Base-by-base conservation (phyloP, 1,140 invertebrate species). In the Akabosia matsudoensis region DNA sequence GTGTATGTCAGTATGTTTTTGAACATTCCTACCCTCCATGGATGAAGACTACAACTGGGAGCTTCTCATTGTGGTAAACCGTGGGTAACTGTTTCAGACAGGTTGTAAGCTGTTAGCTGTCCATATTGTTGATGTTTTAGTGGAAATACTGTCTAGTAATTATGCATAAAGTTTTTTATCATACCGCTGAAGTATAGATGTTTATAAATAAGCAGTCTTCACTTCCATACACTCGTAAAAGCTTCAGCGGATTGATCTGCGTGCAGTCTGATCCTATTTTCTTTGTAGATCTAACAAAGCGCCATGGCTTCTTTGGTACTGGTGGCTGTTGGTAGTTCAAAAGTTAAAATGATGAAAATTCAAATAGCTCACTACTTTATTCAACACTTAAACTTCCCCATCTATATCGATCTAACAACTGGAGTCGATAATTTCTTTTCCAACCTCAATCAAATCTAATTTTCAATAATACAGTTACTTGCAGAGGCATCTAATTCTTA, bases 21-120 rank as follows among this genome's bases (percentile, higher is more conserved):
- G n/a, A n/a, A n/a, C n/a, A n/a, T n/a, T 72, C 70, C 2, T 56
- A 75, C 28, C 77, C 77, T 52, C 77, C 77, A 33, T 78, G 77
- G 4, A 78, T 70, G 33, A 75, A 78, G 30, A 75, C 56, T 13
- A 78, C 67, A 1, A 78, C 77, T 2, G 77, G 77, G 34, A 34
- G 33, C 10, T 18, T 45, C 70, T n/a, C 13, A 26, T 52, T 52
- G n/a, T n/a, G n/a, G n/a, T n/a, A 13, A 52, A 14, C 45, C 45
- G 45, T 14, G 45, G 13, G 13, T 14, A 52, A 14, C n/a, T 52
- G 45, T n/a, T n/a, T n/a, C n/a, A n/a, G n/a, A n/a, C n/a, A n/a
- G n/a, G n/a, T n/a, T n/a, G n/a, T n/a, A n/a, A n/a, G n/a, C n/a
- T n/a, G n/a, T n/a, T n/a, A n/a, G n/a, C n/a, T n/a, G n/a, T n/a